Conservation (phyloP, 1,140 invertebrate genomes). For the Mycetomoellerius zeteki region DNA sequence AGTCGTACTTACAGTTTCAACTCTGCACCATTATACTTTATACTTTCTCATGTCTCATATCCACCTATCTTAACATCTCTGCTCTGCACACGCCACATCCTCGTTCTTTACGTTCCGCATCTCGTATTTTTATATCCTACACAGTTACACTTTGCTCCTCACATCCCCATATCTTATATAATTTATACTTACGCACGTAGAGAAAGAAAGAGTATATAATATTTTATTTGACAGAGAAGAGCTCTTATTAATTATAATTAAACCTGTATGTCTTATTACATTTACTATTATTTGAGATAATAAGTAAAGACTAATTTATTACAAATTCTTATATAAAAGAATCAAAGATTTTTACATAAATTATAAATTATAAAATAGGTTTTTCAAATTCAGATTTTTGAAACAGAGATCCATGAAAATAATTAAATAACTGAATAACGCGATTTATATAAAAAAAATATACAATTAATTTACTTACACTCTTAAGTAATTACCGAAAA, state of each 20-base stretch:
- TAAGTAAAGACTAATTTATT: not conserved
- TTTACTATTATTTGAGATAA: not conserved
- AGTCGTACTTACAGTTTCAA: not conserved
- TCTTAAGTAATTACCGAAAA: not conserved
- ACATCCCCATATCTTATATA: not conserved
- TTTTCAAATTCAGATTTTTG: not conserved
- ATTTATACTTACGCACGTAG: not conserved
- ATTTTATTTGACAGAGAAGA: not conserved
- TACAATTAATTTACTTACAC: not conserved
- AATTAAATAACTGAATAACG: not conserved
- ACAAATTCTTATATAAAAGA: not conserved
- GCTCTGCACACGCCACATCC: not conserved
- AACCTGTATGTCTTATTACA: not conserved
- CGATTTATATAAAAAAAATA: not conserved
- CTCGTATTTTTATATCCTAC: constrained; percentile 6
- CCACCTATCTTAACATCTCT: not conserved
- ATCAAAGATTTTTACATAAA: not conserved
- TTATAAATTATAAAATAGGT: not conserved
- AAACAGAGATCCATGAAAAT: not conserved
- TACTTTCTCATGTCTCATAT: constrained; percentile 25
- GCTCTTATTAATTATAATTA: constrained; percentile 15
- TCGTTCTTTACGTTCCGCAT: not conserved
- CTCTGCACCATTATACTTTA: not conserved
- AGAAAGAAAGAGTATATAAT: not conserved
- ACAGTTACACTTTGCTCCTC: not conserved